These are phyloP conservation scores for Alauda arvensis DNA, from an alignment of 2,797 vertebrate species.

Conservation along the genomic window DNA sequence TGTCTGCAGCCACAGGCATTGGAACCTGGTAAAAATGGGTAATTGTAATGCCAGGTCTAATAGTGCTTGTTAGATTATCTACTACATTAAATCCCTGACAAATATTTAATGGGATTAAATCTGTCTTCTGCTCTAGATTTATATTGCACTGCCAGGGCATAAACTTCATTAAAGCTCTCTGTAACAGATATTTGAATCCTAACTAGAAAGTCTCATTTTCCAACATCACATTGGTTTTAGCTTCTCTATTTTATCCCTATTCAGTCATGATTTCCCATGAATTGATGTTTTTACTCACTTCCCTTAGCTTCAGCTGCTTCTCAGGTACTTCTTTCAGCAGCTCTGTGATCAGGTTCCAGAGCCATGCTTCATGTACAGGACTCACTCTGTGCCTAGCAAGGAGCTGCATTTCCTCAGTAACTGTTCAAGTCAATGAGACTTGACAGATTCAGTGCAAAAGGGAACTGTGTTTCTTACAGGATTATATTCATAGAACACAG, in stretches of 20 bases:
- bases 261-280: not conserved
- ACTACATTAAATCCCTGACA: slow-evolving; percentile 19
- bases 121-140: slow-evolving; percentile 24
- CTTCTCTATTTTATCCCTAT: not conserved
- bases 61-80: not conserved
- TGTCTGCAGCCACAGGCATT: not conserved
- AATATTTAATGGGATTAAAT: slow-evolving; percentile 53
- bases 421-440: not conserved
- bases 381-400: not conserved
- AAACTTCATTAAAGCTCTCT: slow-evolving; percentile 28
- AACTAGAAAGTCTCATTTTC: slow-evolving; percentile 15
- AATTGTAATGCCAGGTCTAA: not conserved
- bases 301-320: not conserved
- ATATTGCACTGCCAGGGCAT: not conserved
- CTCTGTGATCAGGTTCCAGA: not conserved
- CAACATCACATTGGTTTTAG: not conserved
- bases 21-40: not conserved
- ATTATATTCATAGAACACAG: not conserved
- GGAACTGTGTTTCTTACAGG: not conserved
- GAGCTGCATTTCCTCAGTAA: not conserved
- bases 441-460: not conserved
- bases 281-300: not conserved
- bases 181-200: slow-evolving; percentile 11
- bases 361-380: not conserved
- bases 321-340: not conserved